Conservation (phyloP, 2,888 invertebrate species). For the Apotomis turbidana region DNA sequence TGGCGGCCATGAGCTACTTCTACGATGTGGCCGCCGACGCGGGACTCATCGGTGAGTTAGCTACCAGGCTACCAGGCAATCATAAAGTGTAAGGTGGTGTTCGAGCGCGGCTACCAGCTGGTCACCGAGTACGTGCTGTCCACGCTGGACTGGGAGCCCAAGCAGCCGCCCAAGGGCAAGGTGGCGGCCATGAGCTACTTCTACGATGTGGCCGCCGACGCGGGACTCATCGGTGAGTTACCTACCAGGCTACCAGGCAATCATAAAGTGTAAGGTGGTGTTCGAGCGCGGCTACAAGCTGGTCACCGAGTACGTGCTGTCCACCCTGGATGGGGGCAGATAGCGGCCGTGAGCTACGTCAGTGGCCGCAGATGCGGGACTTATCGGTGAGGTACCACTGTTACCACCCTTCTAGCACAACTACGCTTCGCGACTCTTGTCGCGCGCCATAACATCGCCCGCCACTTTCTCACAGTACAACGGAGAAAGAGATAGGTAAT, state of each 20-base stretch:
- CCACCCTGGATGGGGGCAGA: neutral
- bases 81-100: neutral
- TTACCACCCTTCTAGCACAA: too few species aligned
- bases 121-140: slow-evolving; percentile 64
- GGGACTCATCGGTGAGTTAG: slow-evolving; percentile 86
- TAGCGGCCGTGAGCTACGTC: slow-evolving; percentile 95
- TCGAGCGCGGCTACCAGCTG: neutral
- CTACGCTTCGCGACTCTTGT: too few species aligned
- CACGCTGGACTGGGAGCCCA: slow-evolving; percentile 47
- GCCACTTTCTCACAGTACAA: too few species aligned
- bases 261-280: neutral
- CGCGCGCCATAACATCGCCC: too few species aligned
- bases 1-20: slow-evolving; percentile 95
- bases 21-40: slow-evolving; percentile 96
- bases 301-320: slow-evolving; percentile 64
- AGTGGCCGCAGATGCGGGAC: slow-evolving; percentile 92
- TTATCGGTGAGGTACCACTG: slow-evolving; percentile 83
- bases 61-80: neutral
- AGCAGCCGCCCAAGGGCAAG: slow-evolving; percentile 84
- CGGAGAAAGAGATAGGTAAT: too few species aligned
- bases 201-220: slow-evolving; percentile 95
- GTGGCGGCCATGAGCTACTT: slow-evolving; percentile 95
- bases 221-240: slow-evolving; percentile 87
- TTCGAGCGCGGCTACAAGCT: neutral
- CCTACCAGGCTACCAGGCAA: neutral